A percentile compares a stretch with the other conserved stretches of the same genome.
Evolutionary conservation across 2,797 vertebrate genomes (phyloP).

Genomic region (Pipistrellus pipistrellus): DNA sequence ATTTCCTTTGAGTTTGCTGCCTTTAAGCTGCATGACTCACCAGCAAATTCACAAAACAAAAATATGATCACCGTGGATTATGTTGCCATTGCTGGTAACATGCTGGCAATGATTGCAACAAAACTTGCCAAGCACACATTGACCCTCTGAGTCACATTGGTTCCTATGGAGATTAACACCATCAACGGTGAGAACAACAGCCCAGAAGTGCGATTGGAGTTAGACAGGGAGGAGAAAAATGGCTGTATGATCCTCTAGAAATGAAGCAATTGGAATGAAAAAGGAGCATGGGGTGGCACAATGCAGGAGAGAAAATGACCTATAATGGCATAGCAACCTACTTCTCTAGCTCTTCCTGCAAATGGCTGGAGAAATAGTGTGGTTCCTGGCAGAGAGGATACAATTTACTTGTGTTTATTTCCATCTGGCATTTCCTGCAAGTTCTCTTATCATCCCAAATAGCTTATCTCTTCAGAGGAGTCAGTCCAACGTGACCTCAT

Average conservation of each 20-base stretch:
- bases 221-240: slow-evolving; percentile 76
- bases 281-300: slow-evolving; percentile 45
- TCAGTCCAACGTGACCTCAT: background rate
- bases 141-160: slow-evolving; percentile 76
- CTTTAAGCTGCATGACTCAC: slow-evolving; percentile 61
- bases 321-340: slow-evolving; percentile 60
- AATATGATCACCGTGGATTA: slow-evolving; percentile 69
- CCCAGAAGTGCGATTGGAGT: slow-evolving; percentile 70
- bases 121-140: slow-evolving; percentile 75
- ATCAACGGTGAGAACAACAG: slow-evolving; percentile 65
- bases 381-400: slow-evolving; percentile 58
- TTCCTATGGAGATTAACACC: slow-evolving; percentile 80
- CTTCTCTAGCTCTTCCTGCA: slow-evolving; percentile 73
- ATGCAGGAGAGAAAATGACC: slow-evolving; percentile 74
- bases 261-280: slow-evolving; percentile 79
- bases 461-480: slow-evolving; percentile 35
- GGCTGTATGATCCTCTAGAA: slow-evolving; percentile 68
- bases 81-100: slow-evolving; percentile 66
- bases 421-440: slow-evolving; percentile 63
- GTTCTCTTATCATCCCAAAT: slow-evolving; percentile 47
- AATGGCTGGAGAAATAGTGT: slow-evolving; percentile 59
- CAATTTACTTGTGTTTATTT: slow-evolving; percentile 68
- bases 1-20: slow-evolving; percentile 65
- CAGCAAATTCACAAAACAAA: slow-evolving; percentile 70
- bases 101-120: slow-evolving; percentile 73